Evolutionary conservation across 2,797 vertebrate genomes (phyloP), one percentile per base, ranked within the genome.

Genomic region (Periophthalmus magnuspinnatus): DNA sequence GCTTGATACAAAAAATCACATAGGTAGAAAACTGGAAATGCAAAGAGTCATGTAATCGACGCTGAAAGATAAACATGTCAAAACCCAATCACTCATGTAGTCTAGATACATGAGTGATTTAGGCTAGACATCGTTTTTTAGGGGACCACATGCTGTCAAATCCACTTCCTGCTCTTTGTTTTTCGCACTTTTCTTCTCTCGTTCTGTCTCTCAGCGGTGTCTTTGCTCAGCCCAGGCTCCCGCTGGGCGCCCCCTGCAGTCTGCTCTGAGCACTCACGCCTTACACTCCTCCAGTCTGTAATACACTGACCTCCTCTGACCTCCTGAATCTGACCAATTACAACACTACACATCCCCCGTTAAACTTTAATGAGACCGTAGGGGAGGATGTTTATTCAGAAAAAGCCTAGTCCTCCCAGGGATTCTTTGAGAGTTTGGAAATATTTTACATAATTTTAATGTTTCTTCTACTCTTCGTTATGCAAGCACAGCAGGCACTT

Each of bases 351-450:
- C 6, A 33, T 45, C 28, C 0, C 14, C 32, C 68, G 72, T 72
- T 72, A 47, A 71, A 60, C 62, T 68, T 59, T 82, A 41, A 78
- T 58, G 21, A 57, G 32, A 41, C n/a, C 22, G 62, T 36, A 48
- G 66, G 68, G 69, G 52, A 54, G 57, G 28, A 8, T 58, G 56
- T 41, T 48, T 56, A 75, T 80, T 70, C 68, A 73, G 73, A 54
- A 61, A 36, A 60, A 38, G 28, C 60, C 66, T 65, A 63, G 67
- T 65, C 68, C 58, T 71, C 38, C 19, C 17, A 2, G 52, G 58
- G 19, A 14, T 58, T 63, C 13, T 54, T 77, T 48, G 33, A 32
- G 65, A 55, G 10, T 70, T 66, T 50, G 22, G 11, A 64, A 10
- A 32, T n/a, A 16, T 28, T n/a, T 16, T 45, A 56, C 13, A 60